A percentile compares a stretch with the other conserved stretches of the same genome.
phyloP scores from a whole-genome alignment of 2,113 vertebrate species.

The Ifrita kowaldi region DNA sequence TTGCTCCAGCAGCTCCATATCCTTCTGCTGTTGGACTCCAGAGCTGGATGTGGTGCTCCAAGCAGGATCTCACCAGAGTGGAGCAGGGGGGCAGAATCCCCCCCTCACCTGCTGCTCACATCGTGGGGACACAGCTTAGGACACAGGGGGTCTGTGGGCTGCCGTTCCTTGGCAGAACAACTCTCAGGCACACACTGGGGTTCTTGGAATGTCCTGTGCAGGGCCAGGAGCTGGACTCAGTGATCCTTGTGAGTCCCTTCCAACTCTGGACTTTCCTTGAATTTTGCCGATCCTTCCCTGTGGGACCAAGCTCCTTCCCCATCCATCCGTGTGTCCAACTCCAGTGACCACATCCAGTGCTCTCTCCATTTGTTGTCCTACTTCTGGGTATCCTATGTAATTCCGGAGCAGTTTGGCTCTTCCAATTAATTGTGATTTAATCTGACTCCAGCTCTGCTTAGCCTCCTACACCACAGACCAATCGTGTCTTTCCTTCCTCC shows the following conservation, averaged over 20 bases:
- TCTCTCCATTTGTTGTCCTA: background rate
- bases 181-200: background rate
- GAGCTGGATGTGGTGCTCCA: background rate
- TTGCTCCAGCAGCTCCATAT: rapidly evolving
- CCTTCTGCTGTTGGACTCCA: background rate
- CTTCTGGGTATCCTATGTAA: background rate
- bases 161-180: background rate
- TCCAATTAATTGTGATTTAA: background rate
- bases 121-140: background rate
- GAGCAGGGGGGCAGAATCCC: background rate
- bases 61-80: background rate
- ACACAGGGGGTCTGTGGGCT: rapidly evolving
- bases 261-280: background rate
- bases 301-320: background rate
- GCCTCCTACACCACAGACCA: background rate
- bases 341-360: too few species aligned
- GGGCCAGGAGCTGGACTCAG: background rate
- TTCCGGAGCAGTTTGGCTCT: background rate
- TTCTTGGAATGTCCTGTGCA: background rate
- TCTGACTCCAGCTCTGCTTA: background rate
- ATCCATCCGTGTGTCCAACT: too few species aligned
- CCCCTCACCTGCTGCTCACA: rapidly evolving
- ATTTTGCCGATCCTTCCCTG: background rate
- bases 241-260: background rate
- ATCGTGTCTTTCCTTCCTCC: background rate